Evolutionary conservation across 2,797 vertebrate genomes (phyloP).

Genomic region (Propithecus deckenii): DNA sequence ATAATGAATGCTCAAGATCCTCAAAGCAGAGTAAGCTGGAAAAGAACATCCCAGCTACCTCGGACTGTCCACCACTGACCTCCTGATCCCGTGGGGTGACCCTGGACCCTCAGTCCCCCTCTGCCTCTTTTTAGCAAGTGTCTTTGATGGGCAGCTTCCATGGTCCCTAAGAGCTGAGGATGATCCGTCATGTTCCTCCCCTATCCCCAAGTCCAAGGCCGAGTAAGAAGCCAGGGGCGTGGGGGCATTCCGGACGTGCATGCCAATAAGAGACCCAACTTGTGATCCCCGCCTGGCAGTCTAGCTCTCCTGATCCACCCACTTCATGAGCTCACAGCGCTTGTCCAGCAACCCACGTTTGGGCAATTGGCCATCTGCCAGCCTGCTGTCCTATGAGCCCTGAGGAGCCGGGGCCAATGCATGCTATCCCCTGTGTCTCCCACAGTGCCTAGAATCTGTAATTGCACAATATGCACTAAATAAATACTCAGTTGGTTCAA

Average conservation of each 20-base stretch:
- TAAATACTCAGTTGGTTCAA: not conserved
- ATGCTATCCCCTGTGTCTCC: fast-evolving
- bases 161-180: not conserved
- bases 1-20: not conserved
- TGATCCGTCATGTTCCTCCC: not conserved
- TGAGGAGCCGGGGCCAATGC: fast-evolving
- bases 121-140: not conserved
- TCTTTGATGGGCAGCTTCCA: not conserved
- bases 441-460: fast-evolving
- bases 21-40: not conserved
- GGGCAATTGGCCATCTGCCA: too few relatives aligned
- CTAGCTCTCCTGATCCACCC: fast-evolving
- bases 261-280: not conserved
- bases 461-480: fast-evolving
- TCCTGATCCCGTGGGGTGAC: not conserved
- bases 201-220: not conserved
- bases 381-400: fast-evolving
- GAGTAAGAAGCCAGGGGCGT: fast-evolving
- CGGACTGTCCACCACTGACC: not conserved
- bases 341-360: not conserved
- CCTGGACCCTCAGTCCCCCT: not conserved
- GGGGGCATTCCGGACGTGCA: fast-evolving
- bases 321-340: not conserved
- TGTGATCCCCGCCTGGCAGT: not conserved
- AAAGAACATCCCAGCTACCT: not conserved